Percentiles rank a stretch among this genome's conserved stretches.
phyloP scores from a whole-genome alignment of 1,140 invertebrate species.

The Protaetia brevitarsis region DNA sequence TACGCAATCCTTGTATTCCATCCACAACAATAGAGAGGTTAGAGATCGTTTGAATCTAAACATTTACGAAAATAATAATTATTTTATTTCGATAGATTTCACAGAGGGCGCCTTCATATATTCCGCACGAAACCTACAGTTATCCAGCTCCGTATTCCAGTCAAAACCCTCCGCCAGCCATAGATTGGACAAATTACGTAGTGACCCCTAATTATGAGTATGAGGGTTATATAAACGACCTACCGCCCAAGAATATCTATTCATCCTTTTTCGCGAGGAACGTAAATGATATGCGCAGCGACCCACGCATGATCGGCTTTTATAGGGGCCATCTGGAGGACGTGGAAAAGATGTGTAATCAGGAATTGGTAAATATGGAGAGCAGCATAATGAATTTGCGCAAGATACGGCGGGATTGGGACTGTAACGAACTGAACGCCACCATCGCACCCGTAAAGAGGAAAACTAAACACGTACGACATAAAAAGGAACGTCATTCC shows the following conservation, averaged over 20 bases:
- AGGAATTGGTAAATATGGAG: slow-evolving; percentile 17
- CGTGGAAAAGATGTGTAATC: slow-evolving; percentile 20
- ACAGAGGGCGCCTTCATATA: background rate
- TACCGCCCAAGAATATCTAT: background rate
- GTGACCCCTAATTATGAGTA: slow-evolving; percentile 15
- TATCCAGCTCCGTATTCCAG: background rate
- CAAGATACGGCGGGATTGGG: slow-evolving; percentile 4
- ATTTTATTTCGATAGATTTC: too few species aligned
- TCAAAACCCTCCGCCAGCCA: background rate
- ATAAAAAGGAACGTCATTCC: background rate
- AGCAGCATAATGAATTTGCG: background rate
- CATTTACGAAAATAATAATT: background rate
- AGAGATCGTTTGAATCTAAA: background rate
- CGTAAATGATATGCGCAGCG: background rate
- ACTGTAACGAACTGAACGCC: slow-evolving; percentile 5
- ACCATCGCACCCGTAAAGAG: background rate
- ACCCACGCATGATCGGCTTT: background rate
- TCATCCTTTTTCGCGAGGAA: background rate
- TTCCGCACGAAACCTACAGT: background rate
- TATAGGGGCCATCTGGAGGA: slow-evolving; percentile 14
- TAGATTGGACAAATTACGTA: slow-evolving; percentile 8
- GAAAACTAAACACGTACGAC: background rate
- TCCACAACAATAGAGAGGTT: background rate
- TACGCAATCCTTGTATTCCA: background rate
- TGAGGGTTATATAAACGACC: slow-evolving; percentile 8